Base-by-base conservation (phyloP, 2,888 invertebrate species). In the Deilephila elpenor region DNA sequence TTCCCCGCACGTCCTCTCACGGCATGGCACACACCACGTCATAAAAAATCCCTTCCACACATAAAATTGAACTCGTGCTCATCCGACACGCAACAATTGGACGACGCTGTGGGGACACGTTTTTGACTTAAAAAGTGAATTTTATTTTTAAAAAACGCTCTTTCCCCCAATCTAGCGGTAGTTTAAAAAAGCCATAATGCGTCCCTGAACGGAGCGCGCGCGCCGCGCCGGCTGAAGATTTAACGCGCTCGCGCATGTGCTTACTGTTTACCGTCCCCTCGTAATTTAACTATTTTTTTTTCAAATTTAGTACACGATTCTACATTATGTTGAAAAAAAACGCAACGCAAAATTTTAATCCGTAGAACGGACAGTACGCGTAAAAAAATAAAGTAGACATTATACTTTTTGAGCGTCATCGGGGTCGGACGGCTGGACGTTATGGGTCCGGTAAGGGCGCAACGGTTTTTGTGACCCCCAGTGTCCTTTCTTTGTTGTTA, bases 391-490 rank as follows among this genome's bases (percentile, higher is more conserved):
- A 83, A 83, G 84, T 84, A 86, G 85, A 80, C 87, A 67, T 67
- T 67, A 67, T 67, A 67, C 84, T 91, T 92, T 92, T 92, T 91
- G 90, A 90, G 83, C 85, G 89, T 87, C 88, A 88, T 86, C 88
- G 84, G 83, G 84, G 84, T 80, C 86, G 87, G 88, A 81, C 90
- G 91, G 90, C 93, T 93, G 94, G 93, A 94, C 94, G 88, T 93
- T 93, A 93, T 91, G 90, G 90, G 85, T 85, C 85, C 86, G 84
- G 87, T 86, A 86, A 86, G 87, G 88, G 91, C 89, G 87, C 92
- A 94, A 94, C 94, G 94, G 94, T 94, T 94, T 94, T 94, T 94
- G 91, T 93, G 92, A 93, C 94, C 94, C 94, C 88, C 91, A 90
- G 93, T 93, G 93, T 93, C 93, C 93, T 61, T 73, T 67, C 72